Conservation (phyloP, 2,888 invertebrate species). For the Rotaria socialis region DNA sequence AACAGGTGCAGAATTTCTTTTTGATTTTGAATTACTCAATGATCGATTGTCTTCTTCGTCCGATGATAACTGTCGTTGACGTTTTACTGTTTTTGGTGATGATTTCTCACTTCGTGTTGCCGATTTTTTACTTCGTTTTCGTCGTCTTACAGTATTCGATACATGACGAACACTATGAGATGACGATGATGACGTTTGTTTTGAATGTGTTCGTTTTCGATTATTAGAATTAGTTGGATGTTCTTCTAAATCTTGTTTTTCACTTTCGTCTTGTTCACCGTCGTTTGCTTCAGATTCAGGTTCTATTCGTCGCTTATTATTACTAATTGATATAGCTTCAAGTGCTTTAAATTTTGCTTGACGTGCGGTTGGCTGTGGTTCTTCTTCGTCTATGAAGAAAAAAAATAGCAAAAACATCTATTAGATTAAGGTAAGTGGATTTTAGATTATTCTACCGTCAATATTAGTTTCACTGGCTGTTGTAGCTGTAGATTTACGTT, state of each 20-base stretch:
- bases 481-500: slow-evolving; percentile 4
- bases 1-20: background rate
- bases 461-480: background rate
- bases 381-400: background rate
- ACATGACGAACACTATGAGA: background rate
- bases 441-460: background rate
- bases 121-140: background rate
- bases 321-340: slow-evolving; percentile 15
- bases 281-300: background rate
- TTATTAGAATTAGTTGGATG: background rate
- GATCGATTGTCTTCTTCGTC: background rate
- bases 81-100: background rate
- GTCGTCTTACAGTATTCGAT: background rate
- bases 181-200: slow-evolving; percentile 30
- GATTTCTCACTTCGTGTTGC: background rate
- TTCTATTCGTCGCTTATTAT: slow-evolving; percentile 14
- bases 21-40: background rate
- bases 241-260: background rate
- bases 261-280: background rate
- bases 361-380: background rate
- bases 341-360: slow-evolving; percentile 16
- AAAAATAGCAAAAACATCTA: background rate
- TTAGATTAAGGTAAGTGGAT: too few relatives aligned
- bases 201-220: slow-evolving; percentile 20
- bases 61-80: slow-evolving; percentile 13